Percentiles rank a stretch among this genome's conserved stretches.
Evolutionary conservation across 2,113 vertebrate species (phyloP).

Genomic region (Notothenia coriiceps): DNA sequence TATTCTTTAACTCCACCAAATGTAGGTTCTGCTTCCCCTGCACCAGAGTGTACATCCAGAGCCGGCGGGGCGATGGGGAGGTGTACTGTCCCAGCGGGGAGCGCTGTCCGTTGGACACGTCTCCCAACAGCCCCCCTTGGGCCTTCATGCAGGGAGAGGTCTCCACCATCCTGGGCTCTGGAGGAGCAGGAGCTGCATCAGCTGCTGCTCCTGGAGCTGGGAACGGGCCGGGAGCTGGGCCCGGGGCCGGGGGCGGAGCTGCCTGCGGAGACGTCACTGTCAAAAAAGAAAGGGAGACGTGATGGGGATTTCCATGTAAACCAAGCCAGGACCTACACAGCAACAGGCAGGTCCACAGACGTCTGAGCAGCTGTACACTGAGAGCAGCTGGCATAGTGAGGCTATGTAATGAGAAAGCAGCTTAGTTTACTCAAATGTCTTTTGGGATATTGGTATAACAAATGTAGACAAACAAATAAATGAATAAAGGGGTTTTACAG

Average conservation of each 20-base stretch:
- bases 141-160: conserved; percentile 95
- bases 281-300: conserved; percentile 81
- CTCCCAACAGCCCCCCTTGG: conserved; percentile 89
- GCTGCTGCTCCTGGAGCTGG: conserved; percentile 45
- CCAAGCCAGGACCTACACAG: conserved; percentile 28
- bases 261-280: conserved; percentile 67
- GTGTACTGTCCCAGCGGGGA: conserved; percentile 93
- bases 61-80: conserved; percentile 86
- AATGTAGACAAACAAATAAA: too few species aligned
- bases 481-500: too few species aligned
- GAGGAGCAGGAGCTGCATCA: conserved; percentile 40
- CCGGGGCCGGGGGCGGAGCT: conserved; percentile 27
- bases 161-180: conserved; percentile 88
- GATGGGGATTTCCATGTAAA: conserved; percentile 54
- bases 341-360: conserved; percentile 52
- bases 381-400: not conserved
- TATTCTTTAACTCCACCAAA: not conserved
- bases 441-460: not conserved
- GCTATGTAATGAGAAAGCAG: not conserved
- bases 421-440: not conserved
- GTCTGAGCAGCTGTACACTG: not conserved
- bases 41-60: conserved; percentile 90
- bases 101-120: conserved; percentile 89
- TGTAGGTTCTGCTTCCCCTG: conserved; percentile 92
- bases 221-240: conserved; percentile 2